A percentile compares a stretch with the other conserved stretches of the same genome.
These are phyloP conservation scores for Enchytraeus crypticus DNA, from an alignment of 2,888 invertebrate species.

Conservation along the genomic window DNA sequence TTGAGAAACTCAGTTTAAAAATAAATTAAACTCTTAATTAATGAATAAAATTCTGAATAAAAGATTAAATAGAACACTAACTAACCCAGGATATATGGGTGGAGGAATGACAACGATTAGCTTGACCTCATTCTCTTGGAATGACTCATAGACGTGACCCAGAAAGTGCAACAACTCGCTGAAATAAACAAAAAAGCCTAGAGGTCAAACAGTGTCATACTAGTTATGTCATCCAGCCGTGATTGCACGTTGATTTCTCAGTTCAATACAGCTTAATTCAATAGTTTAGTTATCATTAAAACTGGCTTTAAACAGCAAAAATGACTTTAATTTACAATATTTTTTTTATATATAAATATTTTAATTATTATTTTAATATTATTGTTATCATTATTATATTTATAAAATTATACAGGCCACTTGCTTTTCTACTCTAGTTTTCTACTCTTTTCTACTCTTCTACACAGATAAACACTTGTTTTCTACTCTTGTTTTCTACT, in stretches of 20 bases:
- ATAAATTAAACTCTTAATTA: too few species aligned
- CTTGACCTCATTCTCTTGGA: constrained; percentile 33
- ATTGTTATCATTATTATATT: constrained; percentile 3
- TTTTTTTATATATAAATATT: background rate
- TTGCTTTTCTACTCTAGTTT: background rate
- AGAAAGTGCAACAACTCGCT: constrained; percentile 46
- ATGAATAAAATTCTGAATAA: too few species aligned
- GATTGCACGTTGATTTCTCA: too few species aligned
- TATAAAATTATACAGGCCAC: background rate
- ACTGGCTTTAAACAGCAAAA: too few species aligned
- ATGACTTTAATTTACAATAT: background rate
- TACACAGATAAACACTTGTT: background rate
- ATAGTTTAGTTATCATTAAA: too few species aligned
- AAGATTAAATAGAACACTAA: background rate
- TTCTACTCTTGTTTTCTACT: background rate
- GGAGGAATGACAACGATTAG: constrained; percentile 45
- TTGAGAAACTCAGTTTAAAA: too few species aligned
- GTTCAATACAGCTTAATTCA: too few species aligned
- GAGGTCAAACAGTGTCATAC: too few species aligned
- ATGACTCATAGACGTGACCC: constrained; percentile 38
- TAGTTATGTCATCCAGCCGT: too few species aligned
- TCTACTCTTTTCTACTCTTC: background rate
- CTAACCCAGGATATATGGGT: constrained; percentile 35
- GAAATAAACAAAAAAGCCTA: constrained; percentile 17
- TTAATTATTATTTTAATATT: background rate